Evolutionary conservation across 2,797 vertebrate species (phyloP).

Genomic region (Megalops cyprinoides): DNA sequence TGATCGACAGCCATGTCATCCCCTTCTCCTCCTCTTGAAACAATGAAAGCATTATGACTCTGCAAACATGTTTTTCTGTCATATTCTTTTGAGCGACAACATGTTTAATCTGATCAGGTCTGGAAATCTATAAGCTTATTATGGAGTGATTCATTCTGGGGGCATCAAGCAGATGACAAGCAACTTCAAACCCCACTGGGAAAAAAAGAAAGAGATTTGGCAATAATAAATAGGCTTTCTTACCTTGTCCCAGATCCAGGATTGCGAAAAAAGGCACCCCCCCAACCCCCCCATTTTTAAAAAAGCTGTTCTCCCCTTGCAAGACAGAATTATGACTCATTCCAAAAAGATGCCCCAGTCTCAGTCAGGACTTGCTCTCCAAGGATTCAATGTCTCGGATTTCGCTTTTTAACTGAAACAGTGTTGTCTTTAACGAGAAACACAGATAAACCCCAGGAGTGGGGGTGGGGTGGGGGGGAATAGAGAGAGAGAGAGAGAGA

Average conservation of each 20-base stretch:
- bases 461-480: background rate
- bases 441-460: background rate
- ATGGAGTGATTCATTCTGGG: background rate
- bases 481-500: background rate
- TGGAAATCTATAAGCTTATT: background rate
- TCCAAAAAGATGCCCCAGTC: background rate
- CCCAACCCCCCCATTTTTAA: background rate
- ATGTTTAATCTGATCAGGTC: background rate
- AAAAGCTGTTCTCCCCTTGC: background rate
- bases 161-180: background rate
- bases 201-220: background rate
- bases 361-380: slow-evolving; percentile 11
- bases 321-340: slow-evolving; percentile 8
- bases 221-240: background rate
- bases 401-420: background rate
- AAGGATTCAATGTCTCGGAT: background rate
- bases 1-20: background rate
- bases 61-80: background rate
- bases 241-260: slow-evolving; percentile 17
- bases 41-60: background rate
- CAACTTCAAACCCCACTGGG: background rate
- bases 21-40: background rate
- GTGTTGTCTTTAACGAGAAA: background rate
- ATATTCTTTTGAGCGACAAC: background rate
- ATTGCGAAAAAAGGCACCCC: background rate